Evolutionary conservation across 2,888 invertebrate species (phyloP), one percentile per base, ranked within the genome.

Genomic region (Noctuana brunneofusca): DNA sequence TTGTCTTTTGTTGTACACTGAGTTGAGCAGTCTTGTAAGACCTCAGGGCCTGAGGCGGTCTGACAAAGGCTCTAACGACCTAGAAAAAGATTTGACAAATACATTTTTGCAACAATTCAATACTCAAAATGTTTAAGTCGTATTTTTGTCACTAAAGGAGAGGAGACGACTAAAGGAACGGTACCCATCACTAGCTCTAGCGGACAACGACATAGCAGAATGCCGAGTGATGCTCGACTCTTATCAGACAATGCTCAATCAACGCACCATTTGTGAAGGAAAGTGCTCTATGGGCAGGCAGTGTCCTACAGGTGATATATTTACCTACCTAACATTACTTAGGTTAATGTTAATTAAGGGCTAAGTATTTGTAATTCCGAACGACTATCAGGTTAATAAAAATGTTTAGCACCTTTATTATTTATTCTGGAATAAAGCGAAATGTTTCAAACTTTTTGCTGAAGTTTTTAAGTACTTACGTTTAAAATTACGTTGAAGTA

Each of bases 241-340:
- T 66, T 98, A 97, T 84, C 96, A 97, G 80, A 95, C 95, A 66
- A 92, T 97, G 83, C 90, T 97, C 57, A 93, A 94, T 72, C 95
- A 96, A 64, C 92, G 94, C 66, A 95, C 96, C 74, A 96, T 97
- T 67, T 97, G 97, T 86, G 97, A 97, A 83, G 97, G 97, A 49
- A 95, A 95, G 78, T 97, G 97, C 80, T 92, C 95, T 3, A 94
- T 96, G 92, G 96, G 96, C 50, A 94, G 96, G 75, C 94, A 95
- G 71, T 97, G 97, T 87, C 97, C 97, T 6, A 96, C 97, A 73
- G 97, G 97, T 86, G 92, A 80, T 46, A 38, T 38, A 35, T 50
- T 14, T 22, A 6, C 27, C 9, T 50, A 24, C 4, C 38, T 3
- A 38, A 9, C 4, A 3, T 38, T 3, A 8, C 27, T 27, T 27